Percentiles rank a stretch among this genome's conserved stretches.
Evolutionary conservation across 2,888 invertebrate genomes (phyloP).

Genomic region (Noctua comes): DNA sequence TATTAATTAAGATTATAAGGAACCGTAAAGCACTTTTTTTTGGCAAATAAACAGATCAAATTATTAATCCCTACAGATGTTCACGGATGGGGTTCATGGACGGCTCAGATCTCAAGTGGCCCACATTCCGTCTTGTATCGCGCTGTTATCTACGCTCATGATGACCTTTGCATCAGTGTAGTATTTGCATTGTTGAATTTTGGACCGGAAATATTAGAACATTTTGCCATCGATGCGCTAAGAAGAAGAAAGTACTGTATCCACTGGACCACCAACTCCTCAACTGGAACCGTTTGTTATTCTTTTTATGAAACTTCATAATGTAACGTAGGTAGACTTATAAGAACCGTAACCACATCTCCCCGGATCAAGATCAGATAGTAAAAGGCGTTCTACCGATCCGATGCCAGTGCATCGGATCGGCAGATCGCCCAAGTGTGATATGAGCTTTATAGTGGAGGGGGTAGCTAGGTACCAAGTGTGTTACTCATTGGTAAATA

Average conservation of each 20-base stretch:
- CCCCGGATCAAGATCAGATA: no score
- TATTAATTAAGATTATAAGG: background rate
- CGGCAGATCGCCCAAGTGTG: no score
- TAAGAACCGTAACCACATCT: no score
- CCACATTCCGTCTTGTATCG: background rate
- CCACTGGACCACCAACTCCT: no score
- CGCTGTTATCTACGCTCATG: background rate
- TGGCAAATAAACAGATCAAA: background rate
- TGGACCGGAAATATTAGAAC: no score
- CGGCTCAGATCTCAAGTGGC: background rate
- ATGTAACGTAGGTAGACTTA: no score
- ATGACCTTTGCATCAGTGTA: background rate
- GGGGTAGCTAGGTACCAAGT: background rate
- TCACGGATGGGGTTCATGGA: background rate
- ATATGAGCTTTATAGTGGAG: background rate
- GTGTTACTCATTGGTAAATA: constrained; percentile 13
- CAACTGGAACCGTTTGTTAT: no score
- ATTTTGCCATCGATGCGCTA: background rate
- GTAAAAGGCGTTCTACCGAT: background rate
- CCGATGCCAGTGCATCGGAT: no score
- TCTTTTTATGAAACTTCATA: no score
- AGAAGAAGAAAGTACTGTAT: background rate
- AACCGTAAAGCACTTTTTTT: background rate
- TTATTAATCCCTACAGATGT: background rate
- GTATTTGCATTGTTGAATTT: background rate